Evolutionary conservation across 2,113 vertebrate species (phyloP).

Genomic region (Prunella fulvescens): DNA sequence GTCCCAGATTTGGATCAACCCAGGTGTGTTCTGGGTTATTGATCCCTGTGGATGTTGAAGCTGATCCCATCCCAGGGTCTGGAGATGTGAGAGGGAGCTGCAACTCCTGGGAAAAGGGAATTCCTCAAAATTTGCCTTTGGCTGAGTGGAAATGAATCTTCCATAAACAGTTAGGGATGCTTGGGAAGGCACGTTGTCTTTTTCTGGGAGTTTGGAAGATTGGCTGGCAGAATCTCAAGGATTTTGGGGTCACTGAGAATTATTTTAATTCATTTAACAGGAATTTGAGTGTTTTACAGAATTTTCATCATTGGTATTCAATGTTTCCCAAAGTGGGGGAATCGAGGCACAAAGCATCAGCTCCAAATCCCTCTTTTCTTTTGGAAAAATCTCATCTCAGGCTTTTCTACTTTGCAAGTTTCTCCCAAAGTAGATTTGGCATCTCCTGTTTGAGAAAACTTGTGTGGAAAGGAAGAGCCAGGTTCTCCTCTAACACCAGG

Average conservation of each 20-base stretch:
- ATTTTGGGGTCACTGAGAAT: background rate
- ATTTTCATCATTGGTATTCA: background rate
- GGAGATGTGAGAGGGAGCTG: background rate
- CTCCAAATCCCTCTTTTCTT: background rate
- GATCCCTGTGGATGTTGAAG: background rate
- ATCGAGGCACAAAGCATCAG: background rate
- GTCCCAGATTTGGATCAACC: background rate
- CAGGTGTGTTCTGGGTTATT: background rate
- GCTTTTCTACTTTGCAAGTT: background rate
- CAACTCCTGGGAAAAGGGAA: background rate
- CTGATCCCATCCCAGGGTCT: accelerated
- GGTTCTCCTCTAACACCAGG: background rate
- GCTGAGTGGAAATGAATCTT: background rate
- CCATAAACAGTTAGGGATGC: too few species aligned
- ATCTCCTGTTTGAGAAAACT: background rate
- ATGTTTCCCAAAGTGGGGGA: background rate
- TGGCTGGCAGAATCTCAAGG: background rate
- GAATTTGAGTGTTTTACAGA: too few species aligned
- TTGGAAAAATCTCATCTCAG: background rate
- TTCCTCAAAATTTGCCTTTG: background rate
- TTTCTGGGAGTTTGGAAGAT: background rate
- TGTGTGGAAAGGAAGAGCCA: accelerated
- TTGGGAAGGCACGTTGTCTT: background rate
- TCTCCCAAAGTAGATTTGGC: background rate
- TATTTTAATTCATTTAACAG: too few species aligned